Evolutionary conservation across 2,113 vertebrate genomes (phyloP).

Genomic region (Festucalex cinctus): DNA sequence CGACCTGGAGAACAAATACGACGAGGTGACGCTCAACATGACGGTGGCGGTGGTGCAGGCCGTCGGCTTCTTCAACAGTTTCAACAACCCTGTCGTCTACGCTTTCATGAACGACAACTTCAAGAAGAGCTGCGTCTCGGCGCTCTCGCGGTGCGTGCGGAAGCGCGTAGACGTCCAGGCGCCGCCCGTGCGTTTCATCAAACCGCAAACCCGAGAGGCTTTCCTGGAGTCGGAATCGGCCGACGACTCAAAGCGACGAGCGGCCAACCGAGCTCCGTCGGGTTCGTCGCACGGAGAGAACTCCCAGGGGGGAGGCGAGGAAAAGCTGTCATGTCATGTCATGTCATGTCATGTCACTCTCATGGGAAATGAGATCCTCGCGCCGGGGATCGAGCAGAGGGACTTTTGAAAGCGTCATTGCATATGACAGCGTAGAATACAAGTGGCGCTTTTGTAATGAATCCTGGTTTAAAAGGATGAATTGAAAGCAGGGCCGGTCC

Average conservation of each 20-base stretch:
- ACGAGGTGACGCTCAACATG: slow-evolving; percentile 75
- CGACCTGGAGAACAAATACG: slow-evolving; percentile 74
- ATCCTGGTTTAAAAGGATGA: too few relatives aligned
- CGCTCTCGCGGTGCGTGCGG: slow-evolving; percentile 62
- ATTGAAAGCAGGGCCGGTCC: not conserved
- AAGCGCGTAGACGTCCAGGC: slow-evolving; percentile 22
- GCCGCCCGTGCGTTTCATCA: slow-evolving; percentile 61
- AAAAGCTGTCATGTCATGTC: too few relatives aligned
- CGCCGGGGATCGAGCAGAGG: not conserved
- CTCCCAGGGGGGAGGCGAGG: slow-evolving; percentile 39
- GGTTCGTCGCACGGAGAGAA: slow-evolving; percentile 25
- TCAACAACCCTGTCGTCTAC: slow-evolving; percentile 81
- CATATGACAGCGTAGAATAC: too few relatives aligned
- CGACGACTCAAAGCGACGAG: not conserved
- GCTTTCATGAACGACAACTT: slow-evolving; percentile 84
- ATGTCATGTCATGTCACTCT: too few relatives aligned
- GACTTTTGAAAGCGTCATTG: not conserved
- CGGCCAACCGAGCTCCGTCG: slow-evolving; percentile 10
- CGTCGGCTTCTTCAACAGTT: slow-evolving; percentile 81
- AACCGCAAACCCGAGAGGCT: slow-evolving; percentile 57
- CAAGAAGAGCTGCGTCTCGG: slow-evolving; percentile 77
- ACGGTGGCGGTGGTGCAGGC: slow-evolving; percentile 78
- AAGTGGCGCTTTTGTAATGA: not conserved
- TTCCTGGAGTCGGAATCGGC: slow-evolving; percentile 29
- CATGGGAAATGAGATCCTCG: slow-evolving; percentile 40